Conservation (phyloP, 2,888 invertebrate species). For the Lycaena phlaeas region DNA sequence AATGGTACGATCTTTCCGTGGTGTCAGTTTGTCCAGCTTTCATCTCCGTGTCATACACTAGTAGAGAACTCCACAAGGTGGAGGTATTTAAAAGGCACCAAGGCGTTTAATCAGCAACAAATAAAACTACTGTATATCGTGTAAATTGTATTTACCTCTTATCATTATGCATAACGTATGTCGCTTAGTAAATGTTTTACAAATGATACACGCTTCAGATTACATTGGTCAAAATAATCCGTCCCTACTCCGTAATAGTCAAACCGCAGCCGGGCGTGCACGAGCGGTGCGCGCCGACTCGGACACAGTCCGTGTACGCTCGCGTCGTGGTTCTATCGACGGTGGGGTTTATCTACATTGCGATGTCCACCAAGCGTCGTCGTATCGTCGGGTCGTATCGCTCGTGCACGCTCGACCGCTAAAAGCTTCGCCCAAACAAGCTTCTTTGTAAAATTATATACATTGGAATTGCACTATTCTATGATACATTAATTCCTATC, state of each 20-base stretch:
- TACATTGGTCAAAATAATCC: constrained; percentile 69
- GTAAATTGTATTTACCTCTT: constrained; percentile 72
- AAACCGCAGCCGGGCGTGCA: not conserved
- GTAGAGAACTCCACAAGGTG: not conserved
- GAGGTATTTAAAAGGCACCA: not conserved
- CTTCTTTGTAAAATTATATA: constrained; percentile 49
- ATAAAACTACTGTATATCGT: constrained; percentile 52
- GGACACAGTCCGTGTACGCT: too few relatives aligned
- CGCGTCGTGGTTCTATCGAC: not conserved
- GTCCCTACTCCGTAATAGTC: not conserved
- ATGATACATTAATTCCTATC: constrained; percentile 58
- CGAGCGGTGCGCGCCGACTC: not conserved
- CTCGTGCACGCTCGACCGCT: not conserved
- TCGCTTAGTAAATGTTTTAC: constrained; percentile 59
- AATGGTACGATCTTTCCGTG: too few relatives aligned
- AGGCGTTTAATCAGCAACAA: constrained; percentile 18
- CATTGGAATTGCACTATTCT: constrained; percentile 56
- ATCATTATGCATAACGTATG: constrained; percentile 61
- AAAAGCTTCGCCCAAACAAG: not conserved
- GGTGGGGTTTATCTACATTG: constrained; percentile 3
- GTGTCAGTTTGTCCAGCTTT: not conserved
- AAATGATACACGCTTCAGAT: constrained; percentile 66
- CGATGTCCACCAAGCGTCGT: not conserved
- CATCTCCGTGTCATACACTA: too few relatives aligned
- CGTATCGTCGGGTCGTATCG: not conserved